A percentile compares a stretch with the other conserved stretches of the same genome.
phyloP scores from a whole-genome alignment of 2,113 vertebrate species.

The Pseudorectes ferrugineus region DNA sequence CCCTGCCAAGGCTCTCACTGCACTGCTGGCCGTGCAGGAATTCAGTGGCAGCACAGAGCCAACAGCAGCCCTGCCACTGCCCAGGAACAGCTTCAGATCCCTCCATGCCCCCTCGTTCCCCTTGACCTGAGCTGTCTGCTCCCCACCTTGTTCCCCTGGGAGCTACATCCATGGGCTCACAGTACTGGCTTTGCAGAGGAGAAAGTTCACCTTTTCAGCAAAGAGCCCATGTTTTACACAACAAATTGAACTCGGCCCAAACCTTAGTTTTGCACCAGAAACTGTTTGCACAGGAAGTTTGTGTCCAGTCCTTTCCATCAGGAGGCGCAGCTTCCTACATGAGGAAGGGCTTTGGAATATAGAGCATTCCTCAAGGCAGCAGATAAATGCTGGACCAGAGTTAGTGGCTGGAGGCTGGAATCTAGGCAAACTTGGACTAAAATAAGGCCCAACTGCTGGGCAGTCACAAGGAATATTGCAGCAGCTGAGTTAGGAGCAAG shows the following conservation, averaged over 20 bases:
- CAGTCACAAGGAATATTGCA: background rate
- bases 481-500: background rate
- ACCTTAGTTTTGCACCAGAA: background rate
- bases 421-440: background rate
- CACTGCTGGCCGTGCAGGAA: accelerated
- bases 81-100: background rate
- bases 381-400: background rate
- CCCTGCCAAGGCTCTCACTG: accelerated
- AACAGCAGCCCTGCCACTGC: background rate
- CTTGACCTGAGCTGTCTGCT: accelerated
- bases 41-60: background rate
- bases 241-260: background rate
- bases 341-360: background rate
- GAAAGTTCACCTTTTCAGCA: background rate
- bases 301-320: background rate
- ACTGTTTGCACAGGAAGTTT: background rate
- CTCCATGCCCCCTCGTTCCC: accelerated
- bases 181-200: background rate
- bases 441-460: background rate
- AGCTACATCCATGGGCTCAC: background rate
- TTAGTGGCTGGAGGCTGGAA: background rate
- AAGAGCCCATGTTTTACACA: background rate
- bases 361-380: background rate
- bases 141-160: background rate
- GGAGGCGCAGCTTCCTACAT: accelerated